Percentiles rank a stretch among this genome's conserved stretches.
phyloP scores from a whole-genome alignment of 2,888 invertebrate genomes.

The Polyommatus icarus region DNA sequence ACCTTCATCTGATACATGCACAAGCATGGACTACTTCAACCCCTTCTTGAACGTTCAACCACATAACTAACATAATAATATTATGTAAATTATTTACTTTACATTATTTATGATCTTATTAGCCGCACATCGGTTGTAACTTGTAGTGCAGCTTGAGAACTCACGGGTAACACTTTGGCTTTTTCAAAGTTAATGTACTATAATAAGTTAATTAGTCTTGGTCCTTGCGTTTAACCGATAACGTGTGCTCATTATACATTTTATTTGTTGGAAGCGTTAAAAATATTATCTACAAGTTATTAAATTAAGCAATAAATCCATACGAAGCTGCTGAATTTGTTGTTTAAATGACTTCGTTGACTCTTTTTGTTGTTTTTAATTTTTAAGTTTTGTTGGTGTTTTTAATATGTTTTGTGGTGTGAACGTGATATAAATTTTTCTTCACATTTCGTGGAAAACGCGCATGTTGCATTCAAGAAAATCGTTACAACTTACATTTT shows the following conservation, averaged over 20 bases:
- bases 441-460: no score
- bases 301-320: slow-evolving; percentile 5
- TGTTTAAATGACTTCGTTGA: not conserved
- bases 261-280: slow-evolving; percentile 15
- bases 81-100: not conserved
- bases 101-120: not conserved
- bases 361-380: not conserved
- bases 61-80: not conserved
- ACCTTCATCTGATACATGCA: not conserved
- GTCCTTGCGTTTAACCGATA: not conserved
- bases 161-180: not conserved
- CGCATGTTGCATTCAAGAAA: no score
- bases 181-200: slow-evolving; percentile 8
- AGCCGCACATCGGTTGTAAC: slow-evolving; percentile 5
- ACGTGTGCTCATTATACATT: not conserved
- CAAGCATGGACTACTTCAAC: not conserved
- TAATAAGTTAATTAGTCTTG: slow-evolving; percentile 9
- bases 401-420: not conserved
- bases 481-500: no score
- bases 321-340: not conserved
- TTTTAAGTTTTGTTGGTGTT: not conserved
- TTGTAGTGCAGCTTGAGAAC: not conserved
- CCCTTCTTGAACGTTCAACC: not conserved
- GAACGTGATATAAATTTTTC: no score
- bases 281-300: slow-evolving; percentile 10